These are phyloP conservation scores for Sebastes alutus DNA, from an alignment of 2,797 vertebrate genomes.

Conservation along the genomic window DNA sequence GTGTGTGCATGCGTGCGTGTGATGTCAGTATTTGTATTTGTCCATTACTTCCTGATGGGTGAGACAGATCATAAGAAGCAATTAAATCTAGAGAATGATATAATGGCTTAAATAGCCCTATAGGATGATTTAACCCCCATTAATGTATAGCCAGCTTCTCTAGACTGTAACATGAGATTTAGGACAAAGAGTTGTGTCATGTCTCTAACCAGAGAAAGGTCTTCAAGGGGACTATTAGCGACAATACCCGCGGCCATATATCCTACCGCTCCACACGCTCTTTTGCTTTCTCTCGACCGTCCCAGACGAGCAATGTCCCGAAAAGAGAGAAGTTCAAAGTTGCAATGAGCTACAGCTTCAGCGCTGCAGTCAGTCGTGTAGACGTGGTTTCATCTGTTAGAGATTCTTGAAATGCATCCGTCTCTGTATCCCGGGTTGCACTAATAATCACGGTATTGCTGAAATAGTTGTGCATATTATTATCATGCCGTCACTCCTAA, in stretches of 20 bases:
- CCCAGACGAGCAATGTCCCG: constrained; percentile 10
- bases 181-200: constrained; percentile 35
- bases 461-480: neutral
- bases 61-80: constrained; percentile 16
- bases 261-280: constrained; percentile 9
- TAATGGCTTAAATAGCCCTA: constrained; percentile 23
- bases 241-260: constrained; percentile 46
- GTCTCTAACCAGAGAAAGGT: constrained; percentile 36
- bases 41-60: constrained; percentile 28
- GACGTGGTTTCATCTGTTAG: constrained; percentile 26
- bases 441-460: neutral
- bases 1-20: constrained; percentile 16
- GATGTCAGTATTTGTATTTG: constrained; percentile 35
- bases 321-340: constrained; percentile 11
- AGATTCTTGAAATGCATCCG: neutral
- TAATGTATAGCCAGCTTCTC: constrained; percentile 31
- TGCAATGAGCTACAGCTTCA: constrained; percentile 3
- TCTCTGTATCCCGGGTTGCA: neutral
- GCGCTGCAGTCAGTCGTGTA: neutral
- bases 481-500: neutral
- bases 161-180: constrained; percentile 42
- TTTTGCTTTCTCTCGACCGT: constrained; percentile 3
- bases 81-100: constrained; percentile 18
- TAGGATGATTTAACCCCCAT: constrained; percentile 41
- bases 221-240: constrained; percentile 55